Conservation (phyloP, 2,888 invertebrate species). For the Falcaria lacertinaria region DNA sequence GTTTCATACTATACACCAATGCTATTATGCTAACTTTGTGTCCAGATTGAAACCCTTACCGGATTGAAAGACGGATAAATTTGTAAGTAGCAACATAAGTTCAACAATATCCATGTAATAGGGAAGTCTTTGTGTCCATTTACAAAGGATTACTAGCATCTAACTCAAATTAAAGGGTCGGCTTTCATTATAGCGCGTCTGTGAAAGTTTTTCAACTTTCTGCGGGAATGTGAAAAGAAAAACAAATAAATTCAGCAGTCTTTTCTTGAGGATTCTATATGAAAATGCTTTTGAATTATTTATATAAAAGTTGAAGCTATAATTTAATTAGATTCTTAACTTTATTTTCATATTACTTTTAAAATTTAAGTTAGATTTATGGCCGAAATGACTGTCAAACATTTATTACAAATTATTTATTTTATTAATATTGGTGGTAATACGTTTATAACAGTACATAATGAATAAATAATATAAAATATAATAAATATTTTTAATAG, state of each 20-base stretch:
- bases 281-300: neutral
- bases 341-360: no score
- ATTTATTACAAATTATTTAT: no score
- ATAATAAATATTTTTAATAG: no score
- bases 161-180: constrained; percentile 35
- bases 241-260: constrained; percentile 2
- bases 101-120: constrained; percentile 24
- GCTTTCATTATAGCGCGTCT: constrained; percentile 29
- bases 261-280: neutral
- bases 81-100: constrained; percentile 23
- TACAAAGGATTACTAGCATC: constrained; percentile 32
- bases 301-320: no score
- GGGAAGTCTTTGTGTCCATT: constrained; percentile 30
- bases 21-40: no score
- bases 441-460: no score
- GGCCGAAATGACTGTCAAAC: no score
- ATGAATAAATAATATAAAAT: no score
- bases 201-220: constrained; percentile 23
- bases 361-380: no score
- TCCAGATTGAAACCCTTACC: neutral
- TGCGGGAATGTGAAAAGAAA: constrained; percentile 4
- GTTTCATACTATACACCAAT: no score
- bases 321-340: no score
- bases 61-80: neutral
- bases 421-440: no score